phyloP scores from a whole-genome alignment of 2,113 vertebrate genomes.

The Limnothrissa miodon region DNA sequence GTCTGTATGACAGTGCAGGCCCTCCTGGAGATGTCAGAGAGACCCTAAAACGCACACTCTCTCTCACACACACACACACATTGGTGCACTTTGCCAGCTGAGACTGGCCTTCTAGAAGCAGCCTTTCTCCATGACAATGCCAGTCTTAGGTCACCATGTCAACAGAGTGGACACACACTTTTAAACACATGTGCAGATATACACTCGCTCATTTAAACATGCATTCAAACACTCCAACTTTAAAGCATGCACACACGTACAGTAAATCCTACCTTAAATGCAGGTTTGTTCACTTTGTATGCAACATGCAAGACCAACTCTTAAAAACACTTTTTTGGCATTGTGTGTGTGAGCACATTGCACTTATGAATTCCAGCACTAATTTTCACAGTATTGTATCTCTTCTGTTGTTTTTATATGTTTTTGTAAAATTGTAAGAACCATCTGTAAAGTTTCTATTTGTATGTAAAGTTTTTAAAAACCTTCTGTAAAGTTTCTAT shows the following conservation, averaged over 20 bases:
- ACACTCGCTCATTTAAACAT: not conserved
- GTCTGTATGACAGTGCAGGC: conserved; percentile 87
- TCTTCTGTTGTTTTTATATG: not conserved
- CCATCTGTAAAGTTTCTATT: not conserved
- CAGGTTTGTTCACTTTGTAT: too few relatives aligned
- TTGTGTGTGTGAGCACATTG: too few relatives aligned
- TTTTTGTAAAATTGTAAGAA: not conserved
- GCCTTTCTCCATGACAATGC: too few relatives aligned
- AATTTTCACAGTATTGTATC: not conserved
- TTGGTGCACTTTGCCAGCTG: too few relatives aligned
- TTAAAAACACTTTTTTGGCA: too few relatives aligned
- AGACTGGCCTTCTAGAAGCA: too few relatives aligned
- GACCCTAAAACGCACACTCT: not conserved
- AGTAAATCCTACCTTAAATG: not conserved
- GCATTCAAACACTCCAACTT: not conserved
- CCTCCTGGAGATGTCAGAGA: conserved; percentile 83
- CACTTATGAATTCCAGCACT: not conserved
- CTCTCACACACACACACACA: not conserved
- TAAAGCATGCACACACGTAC: not conserved
- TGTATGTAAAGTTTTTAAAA: not conserved
- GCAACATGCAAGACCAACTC: too few relatives aligned
- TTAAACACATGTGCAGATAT: too few relatives aligned
- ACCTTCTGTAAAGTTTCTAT: not conserved
- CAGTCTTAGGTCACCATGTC: too few relatives aligned
- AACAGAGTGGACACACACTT: not conserved